Percentiles rank a stretch among this genome's conserved stretches.
Conservation (phyloP, 1,140 invertebrate species). For the Pemphigus obesinymphae region DNA sequence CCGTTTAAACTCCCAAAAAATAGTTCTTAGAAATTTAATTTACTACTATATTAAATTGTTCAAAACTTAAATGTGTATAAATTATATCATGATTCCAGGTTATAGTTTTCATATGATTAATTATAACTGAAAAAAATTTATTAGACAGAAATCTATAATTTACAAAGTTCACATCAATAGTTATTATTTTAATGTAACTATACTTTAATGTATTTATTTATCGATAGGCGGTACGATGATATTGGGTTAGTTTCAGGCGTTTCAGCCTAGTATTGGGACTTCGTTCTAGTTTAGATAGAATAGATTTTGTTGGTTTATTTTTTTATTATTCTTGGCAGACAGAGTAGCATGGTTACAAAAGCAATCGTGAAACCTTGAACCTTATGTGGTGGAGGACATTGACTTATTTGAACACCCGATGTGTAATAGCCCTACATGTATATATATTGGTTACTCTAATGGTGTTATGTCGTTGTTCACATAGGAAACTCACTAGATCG, state of each 20-base stretch:
- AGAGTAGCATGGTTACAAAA: slow-evolving; percentile 13
- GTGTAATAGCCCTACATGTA: slow-evolving; percentile 26
- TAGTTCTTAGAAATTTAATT: too few relatives aligned
- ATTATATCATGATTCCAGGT: too few relatives aligned
- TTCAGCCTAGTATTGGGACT: neutral
- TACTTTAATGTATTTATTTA: neutral
- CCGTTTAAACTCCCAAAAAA: too few relatives aligned
- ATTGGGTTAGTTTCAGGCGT: neutral
- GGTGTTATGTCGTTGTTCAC: neutral
- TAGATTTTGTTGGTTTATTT: neutral
- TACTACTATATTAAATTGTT: too few relatives aligned
- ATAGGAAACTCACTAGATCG: neutral
- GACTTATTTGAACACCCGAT: slow-evolving; percentile 33
- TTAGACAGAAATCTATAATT: too few relatives aligned
- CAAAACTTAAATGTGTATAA: too few relatives aligned
- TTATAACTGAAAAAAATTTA: too few relatives aligned
- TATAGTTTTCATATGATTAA: too few relatives aligned
- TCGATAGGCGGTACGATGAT: neutral
- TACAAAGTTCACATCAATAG: too few relatives aligned
- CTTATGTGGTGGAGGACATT: slow-evolving; percentile 5
- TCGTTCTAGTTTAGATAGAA: neutral
- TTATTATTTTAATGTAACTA: too few relatives aligned
- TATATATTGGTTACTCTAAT: slow-evolving; percentile 21
- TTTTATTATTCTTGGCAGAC: slow-evolving; percentile 17
- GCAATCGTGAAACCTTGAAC: slow-evolving; percentile 37